Base-by-base conservation (phyloP, 2,113 vertebrate species). In the Potamarius usumacintae region DNA sequence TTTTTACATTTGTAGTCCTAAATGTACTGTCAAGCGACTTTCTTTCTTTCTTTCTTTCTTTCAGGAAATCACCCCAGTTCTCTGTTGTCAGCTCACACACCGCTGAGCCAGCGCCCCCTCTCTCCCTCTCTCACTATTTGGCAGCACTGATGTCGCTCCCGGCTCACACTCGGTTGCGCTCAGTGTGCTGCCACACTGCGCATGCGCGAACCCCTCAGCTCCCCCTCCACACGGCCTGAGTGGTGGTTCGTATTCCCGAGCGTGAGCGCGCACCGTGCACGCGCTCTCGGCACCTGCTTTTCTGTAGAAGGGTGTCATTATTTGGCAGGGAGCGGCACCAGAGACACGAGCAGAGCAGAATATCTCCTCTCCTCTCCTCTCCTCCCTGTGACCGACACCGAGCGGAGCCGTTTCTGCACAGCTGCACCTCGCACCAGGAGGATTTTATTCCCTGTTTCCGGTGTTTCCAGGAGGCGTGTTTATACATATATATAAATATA, bases 211-310 rank as follows among this genome's bases (percentile, higher is more conserved):
- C 25, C 25, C 15, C 69, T 5, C 11, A 15, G 7, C 7, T 14
- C 8, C 78, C 86, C 42, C 84, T 82, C 58, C 82, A 30, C 65
- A 74, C 67, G 85, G 77, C 77, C 77, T 58, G 18, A 79, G n/a
- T 18, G 77, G 6, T 79, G 78, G 78, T 58, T 80, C 17, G 34
- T 53, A 20, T 80, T 58, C 53, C 27, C n/a, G 78, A 57, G 15
- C 72, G 80, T 74, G 72, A 57, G 53, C 84, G 82, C 88, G 83
- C 83, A 86, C 83, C 48, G 78, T 87, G 85, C 78, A 93, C 93
- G 93, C 94, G 94, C 91, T 92, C 91, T 91, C 91, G 90, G 93
- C 93, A 94, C 94, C 95, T 95, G 93, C 92, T 92, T 85, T n/a
- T 91, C 78, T 58, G 53, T 42, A 60, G 55, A 60, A 76, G 83